phyloP scores from a whole-genome alignment of 2,888 invertebrate genomes.

The Atherix ibis region DNA sequence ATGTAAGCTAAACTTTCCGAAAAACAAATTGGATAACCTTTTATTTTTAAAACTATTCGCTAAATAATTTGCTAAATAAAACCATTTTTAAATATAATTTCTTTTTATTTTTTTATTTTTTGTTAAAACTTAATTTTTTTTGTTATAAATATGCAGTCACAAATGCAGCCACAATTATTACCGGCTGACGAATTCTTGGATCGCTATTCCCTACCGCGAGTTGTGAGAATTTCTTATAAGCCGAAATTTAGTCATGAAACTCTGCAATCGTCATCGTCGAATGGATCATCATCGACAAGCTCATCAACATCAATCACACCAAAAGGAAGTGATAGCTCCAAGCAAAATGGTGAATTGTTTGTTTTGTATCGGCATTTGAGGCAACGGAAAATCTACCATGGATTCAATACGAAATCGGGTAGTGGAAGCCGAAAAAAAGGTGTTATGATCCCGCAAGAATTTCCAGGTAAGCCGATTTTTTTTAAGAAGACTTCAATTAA shows the following conservation, averaged over 20 bases:
- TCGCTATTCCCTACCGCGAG: conserved; percentile 27
- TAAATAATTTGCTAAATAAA: too few species aligned
- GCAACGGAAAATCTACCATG: conserved; percentile 30
- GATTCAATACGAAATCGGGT: conserved; percentile 27
- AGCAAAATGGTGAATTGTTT: conserved; percentile 24
- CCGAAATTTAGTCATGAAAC: conserved; percentile 28
- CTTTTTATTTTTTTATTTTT: too few species aligned
- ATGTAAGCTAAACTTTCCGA: too few species aligned
- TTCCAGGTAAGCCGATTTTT: conserved; percentile 31
- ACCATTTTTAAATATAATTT: too few species aligned
- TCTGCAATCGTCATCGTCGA: conserved; percentile 29
- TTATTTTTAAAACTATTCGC: too few species aligned
- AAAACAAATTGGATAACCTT: too few species aligned
- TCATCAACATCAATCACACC: conserved; percentile 19
- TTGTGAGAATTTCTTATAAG: conserved; percentile 26
- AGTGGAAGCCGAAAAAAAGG: conserved; percentile 28
- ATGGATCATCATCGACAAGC: conserved; percentile 28
- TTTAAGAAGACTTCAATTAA: too few species aligned
- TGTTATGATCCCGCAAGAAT: conserved; percentile 32
- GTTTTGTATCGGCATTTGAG: conserved; percentile 28
- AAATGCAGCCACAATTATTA: conserved; percentile 26
- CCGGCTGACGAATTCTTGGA: conserved; percentile 30
- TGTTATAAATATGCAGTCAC: too few species aligned
- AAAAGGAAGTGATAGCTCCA: conserved; percentile 12
- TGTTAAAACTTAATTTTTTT: too few species aligned